A percentile compares a stretch with the other conserved stretches of the same genome.
Evolutionary conservation across 2,888 invertebrate species (phyloP).

Genomic region (Tipula confusa): DNA sequence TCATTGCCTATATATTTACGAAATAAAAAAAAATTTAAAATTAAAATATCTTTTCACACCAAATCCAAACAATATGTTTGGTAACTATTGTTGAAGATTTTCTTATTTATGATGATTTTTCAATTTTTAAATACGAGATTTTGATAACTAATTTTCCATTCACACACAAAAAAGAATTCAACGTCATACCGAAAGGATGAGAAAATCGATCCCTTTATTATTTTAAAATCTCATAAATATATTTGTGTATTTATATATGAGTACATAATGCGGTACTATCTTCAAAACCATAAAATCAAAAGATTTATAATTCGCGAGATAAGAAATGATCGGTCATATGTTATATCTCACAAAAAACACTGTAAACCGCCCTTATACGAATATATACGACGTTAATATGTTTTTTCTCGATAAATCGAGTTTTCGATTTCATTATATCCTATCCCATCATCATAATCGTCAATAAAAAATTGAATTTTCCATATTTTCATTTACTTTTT

Average conservation of each 20-base stretch:
- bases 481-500: neutral
- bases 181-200: neutral
- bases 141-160: neutral
- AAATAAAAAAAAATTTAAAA: neutral
- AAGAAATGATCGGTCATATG: constrained; percentile 27
- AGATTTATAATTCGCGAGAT: constrained; percentile 28
- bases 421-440: constrained; percentile 25
- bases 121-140: constrained; percentile 3
- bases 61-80: constrained; percentile 3
- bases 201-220: constrained; percentile 15
- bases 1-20: neutral
- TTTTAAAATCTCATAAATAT: neutral
- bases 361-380: neutral
- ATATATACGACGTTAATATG: too few species aligned
- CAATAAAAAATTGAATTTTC: neutral
- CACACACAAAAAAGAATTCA: neutral
- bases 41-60: constrained; percentile 21
- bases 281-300: constrained; percentile 25
- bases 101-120: constrained; percentile 15
- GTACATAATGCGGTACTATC: neutral
- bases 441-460: constrained; percentile 12
- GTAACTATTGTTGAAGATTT: neutral
- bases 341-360: constrained; percentile 21
- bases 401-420: neutral
- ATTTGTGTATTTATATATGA: neutral